Percentiles rank a stretch among this genome's conserved stretches.
phyloP scores from a whole-genome alignment of 1,140 invertebrate species.

The Solenopsis invicta region DNA sequence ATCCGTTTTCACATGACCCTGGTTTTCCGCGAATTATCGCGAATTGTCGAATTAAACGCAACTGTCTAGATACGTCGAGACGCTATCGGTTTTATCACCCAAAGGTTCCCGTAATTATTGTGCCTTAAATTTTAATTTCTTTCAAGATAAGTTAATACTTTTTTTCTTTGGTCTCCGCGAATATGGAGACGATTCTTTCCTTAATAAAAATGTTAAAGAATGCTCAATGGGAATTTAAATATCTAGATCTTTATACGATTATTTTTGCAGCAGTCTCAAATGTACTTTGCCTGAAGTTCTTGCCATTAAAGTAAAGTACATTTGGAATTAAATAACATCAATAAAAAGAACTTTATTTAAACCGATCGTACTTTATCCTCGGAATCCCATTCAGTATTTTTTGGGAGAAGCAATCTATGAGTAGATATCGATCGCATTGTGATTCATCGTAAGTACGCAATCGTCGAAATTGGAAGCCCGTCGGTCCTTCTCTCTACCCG shows the following conservation, averaged over 20 bases:
- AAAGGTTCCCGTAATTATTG: not conserved
- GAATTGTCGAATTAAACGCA: constrained; percentile 34
- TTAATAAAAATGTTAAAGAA: not conserved
- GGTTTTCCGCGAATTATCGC: constrained; percentile 15
- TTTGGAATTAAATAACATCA: not conserved
- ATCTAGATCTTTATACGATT: not conserved
- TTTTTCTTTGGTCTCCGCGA: not conserved
- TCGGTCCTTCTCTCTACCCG: not conserved
- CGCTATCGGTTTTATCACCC: not conserved
- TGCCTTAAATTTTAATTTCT: not conserved
- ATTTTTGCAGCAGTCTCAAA: not conserved
- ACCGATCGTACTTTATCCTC: not conserved
- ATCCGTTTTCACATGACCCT: constrained; percentile 4
- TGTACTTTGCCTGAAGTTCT: not conserved
- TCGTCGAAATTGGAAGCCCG: constrained; percentile 68
- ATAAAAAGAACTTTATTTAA: not conserved
- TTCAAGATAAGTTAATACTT: not conserved
- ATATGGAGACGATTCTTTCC: not conserved
- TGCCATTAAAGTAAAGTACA: not conserved
- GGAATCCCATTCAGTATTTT: not conserved
- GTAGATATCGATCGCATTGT: constrained; percentile 43
- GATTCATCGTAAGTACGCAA: constrained; percentile 66
- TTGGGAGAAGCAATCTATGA: not conserved
- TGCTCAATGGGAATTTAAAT: not conserved
- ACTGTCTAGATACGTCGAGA: not conserved